These are phyloP conservation scores for Megaceryle torquata DNA, from an alignment of 2,113 vertebrate genomes.

Conservation along the genomic window DNA sequence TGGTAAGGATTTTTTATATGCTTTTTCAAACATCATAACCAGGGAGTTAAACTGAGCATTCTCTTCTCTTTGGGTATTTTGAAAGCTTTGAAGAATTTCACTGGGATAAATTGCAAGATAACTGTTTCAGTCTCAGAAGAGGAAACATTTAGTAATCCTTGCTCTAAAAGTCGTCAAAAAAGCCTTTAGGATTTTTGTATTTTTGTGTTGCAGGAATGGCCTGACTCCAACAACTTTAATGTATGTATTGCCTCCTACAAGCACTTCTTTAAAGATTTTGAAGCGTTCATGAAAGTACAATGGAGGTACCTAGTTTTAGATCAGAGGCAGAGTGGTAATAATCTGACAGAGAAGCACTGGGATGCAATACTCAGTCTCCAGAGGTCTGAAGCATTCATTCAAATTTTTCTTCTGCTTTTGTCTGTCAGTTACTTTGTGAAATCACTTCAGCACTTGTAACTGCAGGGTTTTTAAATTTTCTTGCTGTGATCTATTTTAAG, in stretches of 20 bases:
- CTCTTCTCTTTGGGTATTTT: background rate
- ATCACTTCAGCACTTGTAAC: background rate
- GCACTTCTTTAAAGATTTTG: conserved; percentile 81
- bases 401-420: background rate
- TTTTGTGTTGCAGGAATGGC: conserved; percentile 76
- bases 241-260: conserved; percentile 87
- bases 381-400: conserved; percentile 72
- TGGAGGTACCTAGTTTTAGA: conserved; percentile 87
- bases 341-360: conserved; percentile 86
- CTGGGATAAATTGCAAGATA: background rate
- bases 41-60: background rate
- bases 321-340: conserved; percentile 85
- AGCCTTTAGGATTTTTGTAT: background rate
- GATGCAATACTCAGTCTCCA: conserved; percentile 80
- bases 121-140: background rate
- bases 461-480: background rate
- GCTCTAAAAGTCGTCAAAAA: background rate
- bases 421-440: background rate
- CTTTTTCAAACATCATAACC: background rate
- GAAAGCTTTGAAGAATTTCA: background rate
- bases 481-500: background rate
- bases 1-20: background rate
- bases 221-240: conserved; percentile 80
- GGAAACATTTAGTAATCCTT: background rate
- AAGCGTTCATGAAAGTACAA: conserved; percentile 75